Evolutionary conservation across 1,140 invertebrate genomes (phyloP).

Genomic region (Caenorhabditis elegans): DNA sequence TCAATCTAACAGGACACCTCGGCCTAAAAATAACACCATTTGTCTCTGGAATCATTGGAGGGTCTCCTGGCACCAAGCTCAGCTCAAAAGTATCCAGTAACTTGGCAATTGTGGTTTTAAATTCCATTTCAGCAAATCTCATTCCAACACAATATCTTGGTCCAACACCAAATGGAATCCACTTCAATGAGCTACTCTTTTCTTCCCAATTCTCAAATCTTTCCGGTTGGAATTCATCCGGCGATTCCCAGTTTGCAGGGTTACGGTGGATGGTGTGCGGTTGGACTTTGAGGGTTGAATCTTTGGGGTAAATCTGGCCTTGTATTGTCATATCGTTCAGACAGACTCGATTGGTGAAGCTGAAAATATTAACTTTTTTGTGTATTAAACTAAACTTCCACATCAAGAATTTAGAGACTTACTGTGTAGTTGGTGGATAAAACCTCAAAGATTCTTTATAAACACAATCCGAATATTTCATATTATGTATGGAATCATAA

Average conservation of each 20-base stretch:
- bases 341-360: slow-evolving; percentile 53
- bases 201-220: slow-evolving; percentile 30
- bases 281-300: slow-evolving; percentile 72
- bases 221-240: slow-evolving; percentile 73
- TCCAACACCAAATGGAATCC: slow-evolving; percentile 71
- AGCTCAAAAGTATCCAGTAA: slow-evolving; percentile 18
- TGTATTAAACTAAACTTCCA: too few relatives aligned
- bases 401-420: not conserved
- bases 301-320: slow-evolving; percentile 68
- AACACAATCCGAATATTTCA: slow-evolving; percentile 68
- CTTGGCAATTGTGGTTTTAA: slow-evolving; percentile 71
- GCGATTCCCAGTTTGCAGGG: slow-evolving; percentile 71
- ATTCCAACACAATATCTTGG: slow-evolving; percentile 72
- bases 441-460: slow-evolving; percentile 67
- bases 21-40: slow-evolving; percentile 6
- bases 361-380: slow-evolving; percentile 20
- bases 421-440: slow-evolving; percentile 40
- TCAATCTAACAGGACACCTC: not conserved
- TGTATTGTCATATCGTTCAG: slow-evolving; percentile 58
- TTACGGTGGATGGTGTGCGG: slow-evolving; percentile 73
- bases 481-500: slow-evolving; percentile 55
- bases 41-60: not conserved
- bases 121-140: slow-evolving; percentile 74
- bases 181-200: slow-evolving; percentile 64
- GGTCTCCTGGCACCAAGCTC: not conserved